Evolutionary conservation across 2,888 invertebrate genomes (phyloP), one percentile per base, ranked within the genome.

Genomic region (Halictus quadricinctus): DNA sequence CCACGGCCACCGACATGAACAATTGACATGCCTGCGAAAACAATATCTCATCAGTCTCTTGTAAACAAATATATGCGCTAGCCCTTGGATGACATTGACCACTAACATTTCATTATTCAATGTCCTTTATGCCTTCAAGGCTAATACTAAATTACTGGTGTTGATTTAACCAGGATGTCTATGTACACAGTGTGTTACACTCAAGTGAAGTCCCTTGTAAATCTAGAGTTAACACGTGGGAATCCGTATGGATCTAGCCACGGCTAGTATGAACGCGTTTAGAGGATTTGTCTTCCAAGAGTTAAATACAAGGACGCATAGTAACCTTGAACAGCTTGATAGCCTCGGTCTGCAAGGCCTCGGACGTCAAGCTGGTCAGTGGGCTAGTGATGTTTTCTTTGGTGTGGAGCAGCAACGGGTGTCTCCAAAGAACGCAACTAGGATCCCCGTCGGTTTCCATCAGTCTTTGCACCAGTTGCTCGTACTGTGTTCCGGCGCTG

Each of bases 401-500:
- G 73, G 98, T 97, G 95, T 99, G 98, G 50, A 99, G 95, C 86
- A 99, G 94, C 77, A 98, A 96, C 2, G 99, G 99, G 96, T 99
- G 98, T 94, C 98, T 96, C 99, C 99, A 99, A 85, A 98, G 95
- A 76, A 98, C 98, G 95, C 98, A 98, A 94, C 97, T 98, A 21
- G 98, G 97, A 95, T 99, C 98, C 0, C 98, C 99, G 92, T 99
- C 98, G 64, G 98, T 98, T 95, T 99, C 98, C 99, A 99, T 99
- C 54, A 99, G 96, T 94, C 98, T 98, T 94, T 99, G 98, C 70
- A 99, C 97, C 25, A 99, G 95, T 93, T 99, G 98, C 94, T 99
- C 99, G 94, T 98, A 99, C 94, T 99, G 98, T 0, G 99, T 99
- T 76, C 99, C 99, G 69, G 97, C 98, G 93, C 97, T 97, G 7